phyloP scores from a whole-genome alignment of 2,113 vertebrate species.

The Cariama cristata region DNA sequence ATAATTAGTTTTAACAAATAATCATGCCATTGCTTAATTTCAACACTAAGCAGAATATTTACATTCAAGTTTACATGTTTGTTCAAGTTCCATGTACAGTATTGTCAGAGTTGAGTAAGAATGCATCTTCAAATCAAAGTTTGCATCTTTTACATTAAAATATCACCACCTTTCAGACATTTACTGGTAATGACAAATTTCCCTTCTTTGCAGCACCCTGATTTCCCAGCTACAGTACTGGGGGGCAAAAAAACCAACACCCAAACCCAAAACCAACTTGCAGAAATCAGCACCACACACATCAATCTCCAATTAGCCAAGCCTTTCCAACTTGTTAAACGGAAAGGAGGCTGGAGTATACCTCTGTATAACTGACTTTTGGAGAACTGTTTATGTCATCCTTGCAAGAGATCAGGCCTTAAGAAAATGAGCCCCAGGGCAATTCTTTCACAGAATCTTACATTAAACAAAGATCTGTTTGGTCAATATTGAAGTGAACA shows the following conservation, averaged over 20 bases:
- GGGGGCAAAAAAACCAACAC: neutral
- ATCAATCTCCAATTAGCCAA: neutral
- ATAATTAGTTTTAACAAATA: conserved; percentile 74
- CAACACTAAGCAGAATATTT: conserved; percentile 80
- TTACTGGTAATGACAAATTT: conserved; percentile 30
- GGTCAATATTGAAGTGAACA: neutral
- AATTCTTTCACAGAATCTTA: neutral
- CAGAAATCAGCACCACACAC: neutral
- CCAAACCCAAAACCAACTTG: neutral
- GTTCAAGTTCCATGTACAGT: conserved; percentile 63
- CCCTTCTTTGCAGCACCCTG: neutral
- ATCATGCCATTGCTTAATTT: conserved; percentile 76
- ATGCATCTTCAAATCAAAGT: conserved; percentile 50
- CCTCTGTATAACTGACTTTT: neutral
- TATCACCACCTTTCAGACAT: neutral
- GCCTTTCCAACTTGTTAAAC: neutral
- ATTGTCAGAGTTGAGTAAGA: conserved; percentile 40
- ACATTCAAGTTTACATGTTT: conserved; percentile 89
- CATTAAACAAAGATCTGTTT: neutral
- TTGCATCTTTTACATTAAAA: neutral
- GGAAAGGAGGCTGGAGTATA: neutral
- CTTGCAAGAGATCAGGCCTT: neutral
- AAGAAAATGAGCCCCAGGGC: neutral
- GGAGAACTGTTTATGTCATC: neutral
- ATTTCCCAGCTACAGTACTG: conserved; percentile 26